Percentiles rank a stretch among this genome's conserved stretches.
Conservation (phyloP, 2,888 invertebrate species). For the Marronus borbonicus region DNA sequence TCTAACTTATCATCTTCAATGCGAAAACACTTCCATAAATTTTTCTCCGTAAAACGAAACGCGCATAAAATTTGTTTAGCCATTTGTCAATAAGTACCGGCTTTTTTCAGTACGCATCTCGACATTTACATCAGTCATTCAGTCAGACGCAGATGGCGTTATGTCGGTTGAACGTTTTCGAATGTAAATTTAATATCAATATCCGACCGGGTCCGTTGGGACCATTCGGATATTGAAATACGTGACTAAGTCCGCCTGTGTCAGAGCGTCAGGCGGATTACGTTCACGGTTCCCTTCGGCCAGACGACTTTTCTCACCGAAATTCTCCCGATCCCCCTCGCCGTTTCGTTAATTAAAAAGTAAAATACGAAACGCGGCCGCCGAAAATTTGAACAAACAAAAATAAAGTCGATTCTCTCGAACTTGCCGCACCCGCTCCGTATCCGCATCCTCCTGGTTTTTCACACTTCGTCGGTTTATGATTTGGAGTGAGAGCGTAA, state of each 20-base stretch:
- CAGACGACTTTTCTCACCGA: constrained; percentile 2
- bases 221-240: constrained; percentile 32
- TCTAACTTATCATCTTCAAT: not conserved
- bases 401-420: not conserved
- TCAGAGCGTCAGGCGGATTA: not conserved
- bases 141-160: constrained; percentile 22
- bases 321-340: not conserved
- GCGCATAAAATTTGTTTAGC: constrained; percentile 7
- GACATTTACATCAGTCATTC: constrained; percentile 32
- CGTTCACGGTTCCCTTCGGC: not conserved
- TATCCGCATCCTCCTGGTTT: not conserved
- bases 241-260: constrained; percentile 11
- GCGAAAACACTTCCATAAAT: not conserved
- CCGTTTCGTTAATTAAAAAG: constrained; percentile 20
- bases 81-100: constrained; percentile 24
- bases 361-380: not conserved
- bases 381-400: constrained; percentile 27
- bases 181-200: constrained; percentile 43
- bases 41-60: not conserved
- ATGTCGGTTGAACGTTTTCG: constrained; percentile 34
- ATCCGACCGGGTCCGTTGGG: constrained; percentile 11
- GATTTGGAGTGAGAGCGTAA: constrained; percentile 8
- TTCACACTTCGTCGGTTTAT: not conserved
- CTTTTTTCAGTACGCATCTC: not conserved
- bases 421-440: not conserved